A percentile compares a stretch with the other conserved stretches of the same genome.
Evolutionary conservation across 2,888 invertebrate species (phyloP).

Genomic region (Lepidocyrtinus sp.): DNA sequence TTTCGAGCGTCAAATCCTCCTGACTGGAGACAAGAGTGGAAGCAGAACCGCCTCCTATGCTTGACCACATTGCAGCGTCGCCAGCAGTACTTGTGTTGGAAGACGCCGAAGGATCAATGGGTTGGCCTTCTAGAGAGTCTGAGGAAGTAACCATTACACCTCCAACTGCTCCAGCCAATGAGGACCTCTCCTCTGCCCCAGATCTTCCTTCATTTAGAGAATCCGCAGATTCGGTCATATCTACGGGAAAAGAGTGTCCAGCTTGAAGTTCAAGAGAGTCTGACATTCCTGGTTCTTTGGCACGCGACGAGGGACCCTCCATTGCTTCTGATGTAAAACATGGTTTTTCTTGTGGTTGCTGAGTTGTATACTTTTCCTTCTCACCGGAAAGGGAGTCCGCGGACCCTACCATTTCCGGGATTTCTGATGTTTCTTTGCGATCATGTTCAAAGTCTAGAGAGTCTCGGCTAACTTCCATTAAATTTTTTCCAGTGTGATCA

Average conservation of each 20-base stretch:
- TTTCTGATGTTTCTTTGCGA: constrained; percentile 68
- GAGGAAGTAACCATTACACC: constrained; percentile 74
- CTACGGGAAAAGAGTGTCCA: constrained; percentile 49
- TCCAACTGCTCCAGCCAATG: constrained; percentile 61
- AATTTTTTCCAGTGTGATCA: constrained; percentile 68
- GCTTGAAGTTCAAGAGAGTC: constrained; percentile 66
- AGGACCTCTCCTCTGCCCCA: constrained; percentile 38
- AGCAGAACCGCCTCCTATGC: constrained; percentile 88
- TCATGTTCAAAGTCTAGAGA: constrained; percentile 78
- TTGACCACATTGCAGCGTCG: constrained; percentile 89
- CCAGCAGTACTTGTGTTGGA: constrained; percentile 71
- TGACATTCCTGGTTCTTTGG: constrained; percentile 59
- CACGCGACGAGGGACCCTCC: constrained; percentile 9
- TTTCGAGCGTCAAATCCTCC: constrained; percentile 69
- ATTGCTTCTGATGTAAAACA: constrained; percentile 19
- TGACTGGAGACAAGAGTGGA: constrained; percentile 86
- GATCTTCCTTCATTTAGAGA: constrained; percentile 58
- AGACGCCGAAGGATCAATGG: constrained; percentile 55
- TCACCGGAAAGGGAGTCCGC: constrained; percentile 73
- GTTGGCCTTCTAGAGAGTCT: constrained; percentile 74
- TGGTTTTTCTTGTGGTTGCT: constrained; percentile 24
- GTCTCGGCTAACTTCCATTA: constrained; percentile 78
- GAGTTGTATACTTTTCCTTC: neutral
- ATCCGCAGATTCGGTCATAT: constrained; percentile 66
- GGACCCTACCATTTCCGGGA: constrained; percentile 72